Conservation (phyloP, 1,140 invertebrate species). For the Zaprionus tsacasi region DNA sequence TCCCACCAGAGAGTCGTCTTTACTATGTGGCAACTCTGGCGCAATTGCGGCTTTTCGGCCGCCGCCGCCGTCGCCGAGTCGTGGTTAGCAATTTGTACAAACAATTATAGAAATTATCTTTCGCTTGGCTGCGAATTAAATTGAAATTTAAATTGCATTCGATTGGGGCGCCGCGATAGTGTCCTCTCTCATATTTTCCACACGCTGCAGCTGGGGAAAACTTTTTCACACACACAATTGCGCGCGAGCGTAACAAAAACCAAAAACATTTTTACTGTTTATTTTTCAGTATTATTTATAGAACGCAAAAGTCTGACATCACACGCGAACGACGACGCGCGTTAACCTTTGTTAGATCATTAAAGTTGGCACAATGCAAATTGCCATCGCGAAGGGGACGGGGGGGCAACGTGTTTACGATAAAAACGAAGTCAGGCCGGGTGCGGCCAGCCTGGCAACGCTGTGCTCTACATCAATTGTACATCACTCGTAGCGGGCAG, state of each 20-base stretch:
- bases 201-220: slow-evolving; percentile 33
- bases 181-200: slow-evolving; percentile 30
- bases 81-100: slow-evolving; percentile 80
- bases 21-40: slow-evolving; percentile 19
- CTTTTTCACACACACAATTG: background rate
- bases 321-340: slow-evolving; percentile 50
- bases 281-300: slow-evolving; percentile 66
- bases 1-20: background rate
- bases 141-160: slow-evolving; percentile 82
- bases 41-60: slow-evolving; percentile 39
- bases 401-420: slow-evolving; percentile 48
- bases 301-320: slow-evolving; percentile 75
- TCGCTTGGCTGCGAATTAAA: slow-evolving; percentile 74
- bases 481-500: slow-evolving; percentile 2
- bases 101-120: slow-evolving; percentile 83
- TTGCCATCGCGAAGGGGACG: slow-evolving; percentile 18
- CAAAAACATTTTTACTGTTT: slow-evolving; percentile 46
- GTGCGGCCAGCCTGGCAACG: slow-evolving; percentile 25
- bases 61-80: slow-evolving; percentile 41
- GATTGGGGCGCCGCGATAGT: slow-evolving; percentile 60
- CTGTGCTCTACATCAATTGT: slow-evolving; percentile 22
- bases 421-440: slow-evolving; percentile 66
- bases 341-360: slow-evolving; percentile 67
- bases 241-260: background rate
- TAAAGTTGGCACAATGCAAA: slow-evolving; percentile 50